Percentiles rank a stretch among this genome's conserved stretches.
Conservation (phyloP, 2,888 invertebrate species). For the Diarsia mendica region DNA sequence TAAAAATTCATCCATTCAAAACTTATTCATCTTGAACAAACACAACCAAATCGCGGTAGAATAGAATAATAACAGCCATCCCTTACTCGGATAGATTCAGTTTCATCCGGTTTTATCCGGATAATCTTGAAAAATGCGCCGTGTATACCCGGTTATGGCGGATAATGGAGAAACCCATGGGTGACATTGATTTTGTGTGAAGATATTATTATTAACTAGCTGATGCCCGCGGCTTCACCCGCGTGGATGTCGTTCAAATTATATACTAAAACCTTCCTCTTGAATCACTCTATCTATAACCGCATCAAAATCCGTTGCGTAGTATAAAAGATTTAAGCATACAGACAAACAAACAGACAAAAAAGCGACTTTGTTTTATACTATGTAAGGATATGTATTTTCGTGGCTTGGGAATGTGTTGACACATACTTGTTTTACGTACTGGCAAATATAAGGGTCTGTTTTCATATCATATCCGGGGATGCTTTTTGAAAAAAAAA, state of each 20-base stretch:
- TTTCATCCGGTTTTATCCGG: constrained; percentile 56
- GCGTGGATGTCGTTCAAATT: no score
- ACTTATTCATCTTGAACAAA: constrained; percentile 45
- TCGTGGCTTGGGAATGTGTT: constrained; percentile 6
- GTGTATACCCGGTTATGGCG: constrained; percentile 42
- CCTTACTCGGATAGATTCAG: constrained; percentile 50
- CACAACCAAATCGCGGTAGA: constrained; percentile 39
- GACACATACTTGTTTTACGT: constrained; percentile 14
- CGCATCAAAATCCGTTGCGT: no score
- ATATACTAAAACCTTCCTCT: no score
- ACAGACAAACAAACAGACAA: no score
- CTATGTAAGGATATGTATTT: no score
- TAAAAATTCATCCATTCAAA: constrained; percentile 30
- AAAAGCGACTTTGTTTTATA: no score
- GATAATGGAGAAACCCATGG: constrained; percentile 48
- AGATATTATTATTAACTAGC: constrained; percentile 54
- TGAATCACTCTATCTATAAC: no score
- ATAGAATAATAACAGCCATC: constrained; percentile 48
- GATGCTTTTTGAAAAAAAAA: no score
- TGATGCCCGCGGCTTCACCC: no score
- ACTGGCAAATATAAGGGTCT: neutral
- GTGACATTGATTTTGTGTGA: constrained; percentile 53
- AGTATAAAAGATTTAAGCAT: no score
- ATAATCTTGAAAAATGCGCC: constrained; percentile 66
- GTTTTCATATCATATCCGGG: neutral